A percentile compares a stretch with the other conserved stretches of the same genome.
phyloP scores from a whole-genome alignment of 1,140 invertebrate species.

The Mylabris phalerata region DNA sequence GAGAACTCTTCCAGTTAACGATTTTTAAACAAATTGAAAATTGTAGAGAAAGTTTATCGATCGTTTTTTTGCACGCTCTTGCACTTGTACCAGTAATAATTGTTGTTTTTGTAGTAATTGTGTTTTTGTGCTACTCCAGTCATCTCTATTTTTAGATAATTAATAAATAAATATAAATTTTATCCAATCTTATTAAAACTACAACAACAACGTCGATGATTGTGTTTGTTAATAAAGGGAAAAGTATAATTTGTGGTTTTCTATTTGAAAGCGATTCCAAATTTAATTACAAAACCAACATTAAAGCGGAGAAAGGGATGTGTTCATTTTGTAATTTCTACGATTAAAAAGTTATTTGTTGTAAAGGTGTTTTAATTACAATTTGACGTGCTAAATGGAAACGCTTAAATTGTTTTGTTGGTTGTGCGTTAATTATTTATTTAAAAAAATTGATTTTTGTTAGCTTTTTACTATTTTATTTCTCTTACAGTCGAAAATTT shows the following conservation, averaged over 20 bases:
- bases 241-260: constrained; percentile 7
- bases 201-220: too few species aligned
- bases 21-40: neutral
- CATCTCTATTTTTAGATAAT: too few species aligned
- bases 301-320: constrained; percentile 15
- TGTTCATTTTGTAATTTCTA: neutral
- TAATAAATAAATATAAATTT: neutral
- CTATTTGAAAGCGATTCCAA: constrained; percentile 16
- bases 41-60: neutral
- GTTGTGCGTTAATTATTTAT: neutral
- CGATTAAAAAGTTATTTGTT: neutral
- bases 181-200: neutral
- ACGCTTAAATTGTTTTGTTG: neutral
- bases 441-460: too few species aligned
- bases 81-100: neutral
- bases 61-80: neutral
- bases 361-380: neutral
- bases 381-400: neutral
- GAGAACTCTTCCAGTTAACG: neutral
- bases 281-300: neutral
- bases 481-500: neutral
- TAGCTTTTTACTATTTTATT: too few species aligned
- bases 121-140: too few species aligned
- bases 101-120: neutral
- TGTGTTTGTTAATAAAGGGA: too few species aligned